Percentiles rank a stretch among this genome's conserved stretches.
These are phyloP conservation scores for Watersipora subatra DNA, from an alignment of 1,140 invertebrate species.

Conservation along the genomic window DNA sequence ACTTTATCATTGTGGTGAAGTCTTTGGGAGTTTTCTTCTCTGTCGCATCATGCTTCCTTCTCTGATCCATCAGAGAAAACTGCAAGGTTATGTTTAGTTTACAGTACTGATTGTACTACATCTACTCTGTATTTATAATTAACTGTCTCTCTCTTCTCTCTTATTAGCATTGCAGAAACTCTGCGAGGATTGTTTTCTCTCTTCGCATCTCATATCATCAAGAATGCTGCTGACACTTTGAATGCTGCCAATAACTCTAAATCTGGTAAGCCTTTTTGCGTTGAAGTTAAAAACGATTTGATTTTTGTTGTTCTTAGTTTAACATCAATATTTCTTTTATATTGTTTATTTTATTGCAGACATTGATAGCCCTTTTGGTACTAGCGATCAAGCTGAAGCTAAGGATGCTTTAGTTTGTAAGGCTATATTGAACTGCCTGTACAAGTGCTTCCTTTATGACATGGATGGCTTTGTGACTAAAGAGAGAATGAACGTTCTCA, in stretches of 20 bases:
- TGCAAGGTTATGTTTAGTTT: too few relatives aligned
- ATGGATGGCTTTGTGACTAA: conserved; percentile 64
- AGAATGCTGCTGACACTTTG: conserved; percentile 59
- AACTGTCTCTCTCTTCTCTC: neutral
- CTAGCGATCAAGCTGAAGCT: neutral
- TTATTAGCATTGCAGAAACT: conserved; percentile 55
- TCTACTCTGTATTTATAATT: too few relatives aligned
- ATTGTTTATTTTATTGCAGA: neutral
- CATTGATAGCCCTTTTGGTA: neutral
- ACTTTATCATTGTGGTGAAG: too few relatives aligned
- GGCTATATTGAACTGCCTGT: conserved; percentile 57
- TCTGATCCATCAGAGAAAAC: too few relatives aligned
- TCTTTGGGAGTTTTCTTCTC: too few relatives aligned
- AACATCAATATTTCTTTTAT: too few relatives aligned
- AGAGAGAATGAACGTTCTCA: conserved; percentile 64
- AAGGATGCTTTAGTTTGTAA: conserved; percentile 45
- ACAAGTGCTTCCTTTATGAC: conserved; percentile 66
- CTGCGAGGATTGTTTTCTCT: conserved; percentile 75
- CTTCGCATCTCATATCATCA: conserved; percentile 71
- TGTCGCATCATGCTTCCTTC: too few relatives aligned
- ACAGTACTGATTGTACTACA: too few relatives aligned
- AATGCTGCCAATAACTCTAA: conserved; percentile 32
- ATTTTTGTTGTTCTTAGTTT: neutral
- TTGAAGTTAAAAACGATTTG: neutral
- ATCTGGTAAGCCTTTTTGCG: conserved; percentile 15